phyloP scores from a whole-genome alignment of 2,888 invertebrate species.

The Conistra vaccinii region DNA sequence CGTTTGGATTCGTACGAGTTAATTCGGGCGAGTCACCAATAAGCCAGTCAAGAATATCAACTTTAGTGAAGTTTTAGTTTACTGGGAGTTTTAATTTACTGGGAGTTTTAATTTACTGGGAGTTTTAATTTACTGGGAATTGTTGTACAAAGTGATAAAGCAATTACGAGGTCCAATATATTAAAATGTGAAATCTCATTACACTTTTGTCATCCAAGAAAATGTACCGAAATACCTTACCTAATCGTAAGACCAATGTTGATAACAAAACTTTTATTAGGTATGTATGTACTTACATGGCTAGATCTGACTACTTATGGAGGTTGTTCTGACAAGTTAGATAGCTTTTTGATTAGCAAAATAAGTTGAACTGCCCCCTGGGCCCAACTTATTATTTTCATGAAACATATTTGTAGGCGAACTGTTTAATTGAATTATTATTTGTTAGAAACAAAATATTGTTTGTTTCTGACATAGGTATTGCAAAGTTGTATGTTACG shows the following conservation, averaged over 20 bases:
- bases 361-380: slow-evolving; percentile 15
- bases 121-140: neutral
- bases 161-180: neutral
- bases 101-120: neutral
- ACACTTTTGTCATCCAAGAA: neutral
- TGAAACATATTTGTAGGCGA: too few relatives aligned
- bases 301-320: slow-evolving; percentile 16
- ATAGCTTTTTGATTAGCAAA: slow-evolving; percentile 51
- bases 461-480: slow-evolving; percentile 38
- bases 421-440: too few relatives aligned
- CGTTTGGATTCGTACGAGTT: too few relatives aligned
- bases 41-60: too few relatives aligned
- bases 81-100: neutral
- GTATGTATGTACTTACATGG: neutral
- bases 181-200: neutral
- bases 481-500: slow-evolving; percentile 34
- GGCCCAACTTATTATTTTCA: too few relatives aligned
- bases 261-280: neutral
- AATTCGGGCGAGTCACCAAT: too few relatives aligned
- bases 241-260: neutral
- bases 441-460: too few relatives aligned
- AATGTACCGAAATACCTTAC: neutral
- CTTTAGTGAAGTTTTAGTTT: too few relatives aligned
- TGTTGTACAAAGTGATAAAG: neutral
- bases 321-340: slow-evolving; percentile 35